Evolutionary conservation across 2,113 vertebrate genomes (phyloP).

Genomic region (Xyrauchen texanus): DNA sequence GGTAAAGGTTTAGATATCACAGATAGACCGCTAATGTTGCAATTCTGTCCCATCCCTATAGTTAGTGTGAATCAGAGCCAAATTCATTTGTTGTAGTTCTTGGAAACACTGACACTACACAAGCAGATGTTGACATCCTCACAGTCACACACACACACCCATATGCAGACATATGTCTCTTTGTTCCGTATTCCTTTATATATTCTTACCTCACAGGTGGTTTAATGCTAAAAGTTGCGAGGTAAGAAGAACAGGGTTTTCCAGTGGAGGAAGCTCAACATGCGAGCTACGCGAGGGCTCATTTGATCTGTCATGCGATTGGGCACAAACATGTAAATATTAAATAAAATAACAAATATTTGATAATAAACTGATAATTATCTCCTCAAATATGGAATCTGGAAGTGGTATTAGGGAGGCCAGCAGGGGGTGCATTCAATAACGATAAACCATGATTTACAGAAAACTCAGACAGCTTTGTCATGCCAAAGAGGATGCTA

Average conservation of each 20-base stretch:
- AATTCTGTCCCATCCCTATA: too few species aligned
- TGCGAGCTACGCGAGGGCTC: conserved; percentile 79
- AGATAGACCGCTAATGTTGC: too few species aligned
- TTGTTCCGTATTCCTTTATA: not conserved
- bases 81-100: not conserved
- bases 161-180: not conserved
- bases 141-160: not conserved
- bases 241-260: conserved; percentile 78
- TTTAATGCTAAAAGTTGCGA: conserved; percentile 81
- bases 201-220: conserved; percentile 67
- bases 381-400: too few species aligned
- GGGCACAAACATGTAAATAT: conserved; percentile 90
- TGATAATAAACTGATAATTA: not conserved
- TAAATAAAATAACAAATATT: not conserved
- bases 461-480: too few species aligned
- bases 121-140: not conserved
- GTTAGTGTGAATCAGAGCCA: too few species aligned
- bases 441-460: too few species aligned
- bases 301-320: conserved; percentile 85
- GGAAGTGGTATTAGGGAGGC: too few species aligned
- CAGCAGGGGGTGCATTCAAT: too few species aligned
- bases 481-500: too few species aligned
- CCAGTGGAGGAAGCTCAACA: conserved; percentile 77
- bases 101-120: not conserved
- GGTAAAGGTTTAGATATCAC: not conserved